Base-by-base conservation (phyloP, 2,113 vertebrate genomes). In the Antennarius striatus region DNA sequence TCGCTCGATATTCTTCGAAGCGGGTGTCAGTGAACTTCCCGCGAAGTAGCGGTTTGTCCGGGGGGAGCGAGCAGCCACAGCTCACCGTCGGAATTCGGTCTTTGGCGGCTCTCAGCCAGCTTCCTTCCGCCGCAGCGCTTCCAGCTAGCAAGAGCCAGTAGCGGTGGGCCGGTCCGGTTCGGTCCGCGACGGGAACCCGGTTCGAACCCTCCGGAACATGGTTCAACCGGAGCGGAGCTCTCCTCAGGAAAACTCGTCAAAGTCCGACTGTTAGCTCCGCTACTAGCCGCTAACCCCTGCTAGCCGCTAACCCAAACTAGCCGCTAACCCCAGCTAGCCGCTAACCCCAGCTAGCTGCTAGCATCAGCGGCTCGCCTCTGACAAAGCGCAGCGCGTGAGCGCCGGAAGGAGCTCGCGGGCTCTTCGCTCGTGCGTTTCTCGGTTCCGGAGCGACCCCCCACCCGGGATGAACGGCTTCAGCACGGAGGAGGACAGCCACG, bases 401-500 rank as follows among this genome's bases (percentile, higher is more conserved):
- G 51, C 10, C 51, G 12, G 17, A 17, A 4, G 17, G 4, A 32
- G 28, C 29, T 43, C 5, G 10, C 42, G 3, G 42, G 42, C 42
- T 43, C 42, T 7, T 43, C 10, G 42, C 10, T 11, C 5, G 42
- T 43, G 6, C 11, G 10, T 11, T 43, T 10, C 10, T 10, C 42
- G 10, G 42, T 1, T 43, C 42, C 3, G 5, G 11, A 10, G 10
- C 42, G 10, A 11, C 5, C 42, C 5, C 7, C 22, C 22, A 30
- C 2, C 0, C 73, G 85, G 10, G 50, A 98, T 98, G 97, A 98
- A 99, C 91, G 97, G 96, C 22, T 99, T 98, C 88, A 98, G 97
- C 89, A 98, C 97, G 0, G 96, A 99, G 79, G 95, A 97, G 71
- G 96, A 99, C 91, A 97, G 96, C 91, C 95, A 96, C 86, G 96